phyloP scores from a whole-genome alignment of 2,888 invertebrate genomes.

The Pandemis cinnamomeana region DNA sequence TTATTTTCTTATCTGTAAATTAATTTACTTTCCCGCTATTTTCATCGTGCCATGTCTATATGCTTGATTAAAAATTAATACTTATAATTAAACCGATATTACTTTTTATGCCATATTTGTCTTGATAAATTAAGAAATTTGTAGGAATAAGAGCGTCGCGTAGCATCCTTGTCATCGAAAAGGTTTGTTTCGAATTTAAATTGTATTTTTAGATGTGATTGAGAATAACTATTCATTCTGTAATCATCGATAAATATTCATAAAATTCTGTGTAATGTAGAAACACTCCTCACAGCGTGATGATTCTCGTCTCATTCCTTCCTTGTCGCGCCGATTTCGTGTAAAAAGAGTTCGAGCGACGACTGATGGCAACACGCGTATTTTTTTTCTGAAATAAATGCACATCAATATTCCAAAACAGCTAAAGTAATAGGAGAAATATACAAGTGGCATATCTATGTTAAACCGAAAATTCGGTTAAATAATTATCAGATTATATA shows the following conservation, averaged over 20 bases:
- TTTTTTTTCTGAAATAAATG: not conserved
- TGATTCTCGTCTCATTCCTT: not conserved
- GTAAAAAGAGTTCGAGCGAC: not conserved
- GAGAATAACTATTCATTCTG: not conserved
- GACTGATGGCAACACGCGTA: not conserved
- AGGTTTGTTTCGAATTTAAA: not conserved
- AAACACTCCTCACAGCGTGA: not conserved
- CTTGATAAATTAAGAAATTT: slow-evolving; percentile 5
- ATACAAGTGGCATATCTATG: slow-evolving; percentile 62
- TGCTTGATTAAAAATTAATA: slow-evolving; percentile 43
- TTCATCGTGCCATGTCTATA: slow-evolving; percentile 52
- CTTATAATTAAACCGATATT: slow-evolving; percentile 1
- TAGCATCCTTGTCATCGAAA: slow-evolving; percentile 20
- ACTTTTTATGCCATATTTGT: not conserved
- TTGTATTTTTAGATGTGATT: slow-evolving; percentile 1
- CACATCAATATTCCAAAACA: not conserved
- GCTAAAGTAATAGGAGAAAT: slow-evolving; percentile 46
- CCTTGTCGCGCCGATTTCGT: not conserved
- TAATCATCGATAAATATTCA: slow-evolving; percentile 7
- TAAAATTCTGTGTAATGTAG: not conserved
- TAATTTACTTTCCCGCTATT: slow-evolving; percentile 44
- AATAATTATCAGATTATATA: not conserved
- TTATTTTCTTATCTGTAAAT: slow-evolving; percentile 32
- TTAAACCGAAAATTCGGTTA: slow-evolving; percentile 35
- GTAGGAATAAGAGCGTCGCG: slow-evolving; percentile 1